Base-by-base conservation (phyloP, 2,888 invertebrate genomes). In the Epinotia brunnichana region DNA sequence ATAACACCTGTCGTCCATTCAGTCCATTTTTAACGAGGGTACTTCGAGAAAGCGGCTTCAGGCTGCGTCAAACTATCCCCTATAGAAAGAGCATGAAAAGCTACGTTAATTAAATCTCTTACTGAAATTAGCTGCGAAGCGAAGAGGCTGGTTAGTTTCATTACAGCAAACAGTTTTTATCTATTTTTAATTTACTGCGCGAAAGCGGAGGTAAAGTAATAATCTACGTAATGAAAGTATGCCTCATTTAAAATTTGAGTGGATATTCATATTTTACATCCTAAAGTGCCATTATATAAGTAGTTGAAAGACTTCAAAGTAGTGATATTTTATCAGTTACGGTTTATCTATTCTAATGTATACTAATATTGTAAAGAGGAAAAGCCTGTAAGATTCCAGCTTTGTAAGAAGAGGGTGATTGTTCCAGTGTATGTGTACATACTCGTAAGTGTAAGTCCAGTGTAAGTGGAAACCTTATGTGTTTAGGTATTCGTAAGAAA, bases 31-130 rank as follows among this genome's bases (percentile, higher is more conserved):
- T 59, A 4, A 59, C 39, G 17, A n/a, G 9, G 3, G 63, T 13
- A 54, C 53, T 39, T n/a, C 10, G 39, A 39, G 41, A 24, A 3
- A 64, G 63, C 53, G n/a, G 19, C 39, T 39, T 35, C 7, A 9
- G 15, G 19, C 15, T n/a, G 17, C 21, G 39, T 5, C 9, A 54
- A 69, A 53, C 9, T 53, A 39, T 24, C 29, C 35, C 35, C 44
- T 10, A 54, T 39, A 60, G 39, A 60, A 59, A 68, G 15, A 35
- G 39, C 53, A 29, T 54, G 60, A 69, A 62, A 44, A 54, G 61
- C 39, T 17, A 5, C 54, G 54, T 24, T 69, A 69, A 69, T 69
- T 69, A 69, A 69, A 44, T 61, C 61, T 61, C 13, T 53, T 13
- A 44, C 61, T 44, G 41, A 62, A 69, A 54, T 64, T 44, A 61